phyloP scores from a whole-genome alignment of 2,113 vertebrate genomes.

The Dasyprocta punctata region DNA sequence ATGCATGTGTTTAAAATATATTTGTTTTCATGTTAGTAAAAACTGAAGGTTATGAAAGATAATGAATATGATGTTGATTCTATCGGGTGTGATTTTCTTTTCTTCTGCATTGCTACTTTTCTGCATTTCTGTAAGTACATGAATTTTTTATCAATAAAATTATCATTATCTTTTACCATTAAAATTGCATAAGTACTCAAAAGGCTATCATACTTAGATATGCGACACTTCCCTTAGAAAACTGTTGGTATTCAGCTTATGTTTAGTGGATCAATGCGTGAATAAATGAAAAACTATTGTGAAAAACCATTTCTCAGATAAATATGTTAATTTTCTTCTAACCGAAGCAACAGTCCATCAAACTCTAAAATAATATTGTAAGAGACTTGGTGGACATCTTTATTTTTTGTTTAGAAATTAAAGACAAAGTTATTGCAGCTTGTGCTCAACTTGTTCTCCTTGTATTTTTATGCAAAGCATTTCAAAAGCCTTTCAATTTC shows the following conservation, averaged over 20 bases:
- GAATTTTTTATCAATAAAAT: background rate
- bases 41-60: background rate
- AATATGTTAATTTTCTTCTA: background rate
- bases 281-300: background rate
- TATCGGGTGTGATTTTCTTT: background rate
- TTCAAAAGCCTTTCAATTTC: background rate
- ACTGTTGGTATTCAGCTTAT: background rate
- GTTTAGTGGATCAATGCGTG: background rate
- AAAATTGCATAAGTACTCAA: background rate
- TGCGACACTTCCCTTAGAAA: background rate
- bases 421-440: background rate
- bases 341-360: background rate
- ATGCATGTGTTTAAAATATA: background rate
- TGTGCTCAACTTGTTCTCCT: background rate
- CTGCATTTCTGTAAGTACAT: background rate
- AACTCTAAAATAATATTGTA: background rate
- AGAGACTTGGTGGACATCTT: background rate
- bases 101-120: background rate
- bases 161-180: background rate
- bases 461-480: background rate
- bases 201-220: background rate
- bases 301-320: slow-evolving; percentile 20
- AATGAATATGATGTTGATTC: background rate
- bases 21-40: background rate
- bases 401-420: background rate